Evolutionary conservation across 2,113 vertebrate genomes (phyloP).

Genomic region (Burhinus bistriatus): DNA sequence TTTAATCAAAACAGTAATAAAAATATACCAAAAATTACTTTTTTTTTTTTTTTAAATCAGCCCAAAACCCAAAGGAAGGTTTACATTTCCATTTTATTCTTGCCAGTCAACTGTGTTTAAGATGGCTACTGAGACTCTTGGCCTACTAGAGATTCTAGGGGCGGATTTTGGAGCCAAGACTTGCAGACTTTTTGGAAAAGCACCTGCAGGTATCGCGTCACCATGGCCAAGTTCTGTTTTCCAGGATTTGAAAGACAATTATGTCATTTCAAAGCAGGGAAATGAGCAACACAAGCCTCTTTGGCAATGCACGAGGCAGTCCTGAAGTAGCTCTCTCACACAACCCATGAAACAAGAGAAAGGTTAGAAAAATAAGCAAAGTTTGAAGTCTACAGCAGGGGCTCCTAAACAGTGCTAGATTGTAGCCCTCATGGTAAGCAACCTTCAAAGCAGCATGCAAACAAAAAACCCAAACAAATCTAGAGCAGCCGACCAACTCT

Average conservation of each 20-base stretch:
- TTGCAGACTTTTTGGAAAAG: not conserved
- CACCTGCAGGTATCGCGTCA: not conserved
- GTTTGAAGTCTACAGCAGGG: constrained; percentile 26
- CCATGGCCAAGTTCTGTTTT: not conserved
- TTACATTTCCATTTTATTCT: not conserved
- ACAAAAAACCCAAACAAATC: not conserved
- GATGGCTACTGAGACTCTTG: not conserved
- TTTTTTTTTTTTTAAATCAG: not conserved
- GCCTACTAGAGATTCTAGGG: not conserved
- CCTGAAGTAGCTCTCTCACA: not conserved
- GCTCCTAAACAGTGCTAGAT: not conserved
- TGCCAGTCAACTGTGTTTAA: not conserved
- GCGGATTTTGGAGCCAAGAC: not conserved
- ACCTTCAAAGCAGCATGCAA: constrained; percentile 26
- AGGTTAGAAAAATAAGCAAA: constrained; percentile 46
- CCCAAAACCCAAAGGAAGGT: not conserved
- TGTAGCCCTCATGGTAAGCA: not conserved
- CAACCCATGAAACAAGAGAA: not conserved
- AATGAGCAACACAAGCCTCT: constrained; percentile 5
- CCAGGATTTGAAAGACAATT: constrained; percentile 2
- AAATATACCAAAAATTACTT: not conserved
- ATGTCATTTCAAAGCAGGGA: constrained; percentile 47
- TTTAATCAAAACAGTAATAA: not conserved
- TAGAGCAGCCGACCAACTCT: not conserved
- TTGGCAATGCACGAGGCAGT: not conserved